phyloP scores from a whole-genome alignment of 1,140 invertebrate species.

The Sarcophaga bullata region DNA sequence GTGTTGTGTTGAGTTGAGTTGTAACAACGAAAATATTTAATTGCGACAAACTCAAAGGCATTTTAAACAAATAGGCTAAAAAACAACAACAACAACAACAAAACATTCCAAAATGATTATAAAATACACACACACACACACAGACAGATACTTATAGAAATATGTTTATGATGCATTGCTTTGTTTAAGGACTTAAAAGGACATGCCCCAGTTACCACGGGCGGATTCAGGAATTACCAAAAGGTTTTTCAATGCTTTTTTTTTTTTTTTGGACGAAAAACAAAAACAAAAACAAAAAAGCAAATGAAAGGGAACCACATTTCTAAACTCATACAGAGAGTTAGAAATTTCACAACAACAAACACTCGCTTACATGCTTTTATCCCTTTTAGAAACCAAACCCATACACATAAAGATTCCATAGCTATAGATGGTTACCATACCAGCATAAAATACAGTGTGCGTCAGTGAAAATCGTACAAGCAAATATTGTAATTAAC shows the following conservation, averaged over 20 bases:
- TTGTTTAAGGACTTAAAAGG: not conserved
- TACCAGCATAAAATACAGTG: too few species aligned
- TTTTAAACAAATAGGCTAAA: not conserved
- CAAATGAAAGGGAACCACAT: not conserved
- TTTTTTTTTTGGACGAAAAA: not conserved
- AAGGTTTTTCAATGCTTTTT: not conserved
- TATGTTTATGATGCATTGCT: not conserved
- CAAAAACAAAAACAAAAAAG: not conserved
- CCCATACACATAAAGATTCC: too few species aligned
- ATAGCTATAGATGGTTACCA: too few species aligned
- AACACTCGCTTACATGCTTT: too few species aligned
- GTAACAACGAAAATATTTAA: not conserved
- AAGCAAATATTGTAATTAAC: too few species aligned
- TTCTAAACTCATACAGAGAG: too few species aligned
- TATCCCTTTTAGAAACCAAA: too few species aligned
- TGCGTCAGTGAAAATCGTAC: too few species aligned
- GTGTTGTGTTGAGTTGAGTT: too few species aligned
- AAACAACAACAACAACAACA: not conserved
- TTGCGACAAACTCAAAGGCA: slow-evolving; percentile 18
- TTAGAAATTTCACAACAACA: too few species aligned
- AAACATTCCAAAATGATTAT: not conserved
- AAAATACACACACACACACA: not conserved
- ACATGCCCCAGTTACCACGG: not conserved
- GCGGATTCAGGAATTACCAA: too few species aligned
- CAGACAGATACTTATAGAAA: not conserved